phyloP scores from a whole-genome alignment of 2,113 vertebrate species.

The Circaetus gallicus region DNA sequence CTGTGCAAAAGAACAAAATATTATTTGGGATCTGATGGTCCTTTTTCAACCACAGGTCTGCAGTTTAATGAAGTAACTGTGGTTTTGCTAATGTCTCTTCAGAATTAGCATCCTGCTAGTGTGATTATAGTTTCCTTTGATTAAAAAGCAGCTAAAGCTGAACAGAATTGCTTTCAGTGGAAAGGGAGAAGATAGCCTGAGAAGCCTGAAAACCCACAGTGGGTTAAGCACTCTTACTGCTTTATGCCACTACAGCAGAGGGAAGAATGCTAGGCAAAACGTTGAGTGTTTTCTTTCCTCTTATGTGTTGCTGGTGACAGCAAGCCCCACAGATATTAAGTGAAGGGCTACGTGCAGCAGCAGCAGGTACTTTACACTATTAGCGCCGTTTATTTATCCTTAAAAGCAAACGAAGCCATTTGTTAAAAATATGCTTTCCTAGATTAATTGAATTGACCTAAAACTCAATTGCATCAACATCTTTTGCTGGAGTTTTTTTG shows the following conservation, averaged over 20 bases:
- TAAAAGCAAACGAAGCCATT: not conserved
- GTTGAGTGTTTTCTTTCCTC: not conserved
- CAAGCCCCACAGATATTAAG: not conserved
- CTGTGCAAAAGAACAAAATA: not conserved
- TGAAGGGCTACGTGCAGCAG: not conserved
- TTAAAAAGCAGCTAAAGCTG: constrained; percentile 47
- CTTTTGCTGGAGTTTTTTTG: not conserved
- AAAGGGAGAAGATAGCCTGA: not conserved
- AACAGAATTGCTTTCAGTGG: not conserved
- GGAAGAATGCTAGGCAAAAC: not conserved
- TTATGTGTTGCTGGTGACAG: not conserved
- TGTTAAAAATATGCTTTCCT: constrained; percentile 19
- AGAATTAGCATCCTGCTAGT: constrained; percentile 45
- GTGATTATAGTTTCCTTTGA: constrained; percentile 52
- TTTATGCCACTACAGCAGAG: not conserved
- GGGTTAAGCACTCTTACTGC: constrained; percentile 6
- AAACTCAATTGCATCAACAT: not conserved
- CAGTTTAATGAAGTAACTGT: constrained; percentile 18
- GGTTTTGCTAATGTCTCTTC: constrained; percentile 40
- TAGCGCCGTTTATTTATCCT: not conserved
- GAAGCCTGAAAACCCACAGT: not conserved
- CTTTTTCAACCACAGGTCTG: constrained; percentile 6
- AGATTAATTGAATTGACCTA: constrained; percentile 22
- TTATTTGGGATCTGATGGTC: not conserved
- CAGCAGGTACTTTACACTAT: not conserved